A percentile compares a stretch with the other conserved stretches of the same genome.
phyloP scores from a whole-genome alignment of 1,140 invertebrate species.

The Orchestia grillus region DNA sequence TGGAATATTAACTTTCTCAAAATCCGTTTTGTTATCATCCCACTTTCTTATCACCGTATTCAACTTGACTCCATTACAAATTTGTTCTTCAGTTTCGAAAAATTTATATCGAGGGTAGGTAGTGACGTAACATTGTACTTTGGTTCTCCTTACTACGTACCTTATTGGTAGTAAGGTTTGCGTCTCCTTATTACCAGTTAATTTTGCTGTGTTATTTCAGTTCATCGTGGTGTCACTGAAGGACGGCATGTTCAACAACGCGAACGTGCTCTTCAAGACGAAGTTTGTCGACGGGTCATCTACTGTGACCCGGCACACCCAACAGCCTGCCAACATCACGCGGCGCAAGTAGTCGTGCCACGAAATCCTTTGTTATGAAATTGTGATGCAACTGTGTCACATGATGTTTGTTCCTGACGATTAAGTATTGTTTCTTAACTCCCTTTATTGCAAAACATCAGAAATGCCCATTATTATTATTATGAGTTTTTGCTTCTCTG shows the following conservation, averaged over 20 bases:
- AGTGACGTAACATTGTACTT: neutral
- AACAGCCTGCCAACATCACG: slow-evolving; percentile 60
- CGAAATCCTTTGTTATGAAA: neutral
- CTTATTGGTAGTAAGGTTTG: too few relatives aligned
- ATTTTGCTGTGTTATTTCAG: slow-evolving; percentile 74
- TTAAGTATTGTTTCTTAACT: too few relatives aligned
- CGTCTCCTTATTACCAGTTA: too few relatives aligned
- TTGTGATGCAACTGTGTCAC: too few relatives aligned
- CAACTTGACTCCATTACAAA: neutral
- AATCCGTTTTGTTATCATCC: too few relatives aligned
- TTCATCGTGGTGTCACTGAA: slow-evolving; percentile 99
- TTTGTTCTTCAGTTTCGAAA: neutral
- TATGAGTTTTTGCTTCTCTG: too few relatives aligned
- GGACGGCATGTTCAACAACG: slow-evolving; percentile 99
- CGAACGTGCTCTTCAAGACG: slow-evolving; percentile 97
- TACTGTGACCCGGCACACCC: slow-evolving; percentile 81
- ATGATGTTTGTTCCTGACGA: too few relatives aligned
- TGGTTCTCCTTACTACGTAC: neutral
- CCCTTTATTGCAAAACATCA: too few relatives aligned
- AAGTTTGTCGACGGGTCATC: slow-evolving; percentile 97
- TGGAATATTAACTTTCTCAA: too few relatives aligned
- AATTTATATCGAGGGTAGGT: neutral
- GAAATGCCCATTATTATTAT: too few relatives aligned
- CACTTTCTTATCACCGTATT: neutral
- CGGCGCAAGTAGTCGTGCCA: neutral